Evolutionary conservation across 2,888 invertebrate genomes (phyloP), one percentile per base, ranked within the genome.

Genomic region (Eudasyphora cyanicolor): DNA sequence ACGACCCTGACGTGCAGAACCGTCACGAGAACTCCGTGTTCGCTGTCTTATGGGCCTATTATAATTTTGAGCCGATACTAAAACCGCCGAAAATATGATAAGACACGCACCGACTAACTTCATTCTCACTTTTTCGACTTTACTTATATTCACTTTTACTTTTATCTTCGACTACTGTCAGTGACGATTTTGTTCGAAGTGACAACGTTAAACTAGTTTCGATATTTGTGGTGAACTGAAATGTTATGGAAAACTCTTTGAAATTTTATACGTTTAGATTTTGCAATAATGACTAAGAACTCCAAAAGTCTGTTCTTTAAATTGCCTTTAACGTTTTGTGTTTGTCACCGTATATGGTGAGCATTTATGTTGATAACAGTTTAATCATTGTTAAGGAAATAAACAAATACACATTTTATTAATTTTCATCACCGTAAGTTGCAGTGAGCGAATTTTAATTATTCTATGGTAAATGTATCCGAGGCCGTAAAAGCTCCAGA

Each of bases 1-100:
- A 2, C 86, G 71, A 10, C 85, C 86, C 62, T 86, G 76, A 1
- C 54, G 85, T 7, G 14, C 51, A 0, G 80, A 60, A 62, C 27
- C 10, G 8, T 35, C 12, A 7, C 35, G 29, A 17, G 42, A 21
- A 67, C 51, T 74, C 10, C 51, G 24, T 4, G 12, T 51, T 73
- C 21, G 19, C 38, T 14, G 14, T 42, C 17, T 42, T 10, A 27
- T 57, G 21, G 76, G 38, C 35, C 71, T 64, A 7, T 73, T 21
- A 10, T 49, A 71, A 54, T 45, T 76, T 71, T 83, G 83, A 7
- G 80, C 80, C 17, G 62, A 12, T 14, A 70, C 74, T 5, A 77
- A 38, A 5, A n/a, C 24, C 12, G 71, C 21, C 24, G 49, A 24
- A 0, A 12, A 51, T n/a, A 27, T 45, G 0, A 71, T 12, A 3